These are phyloP conservation scores for Zaprionus kolodkinae DNA, from an alignment of 1,140 invertebrate genomes.

Conservation along the genomic window DNA sequence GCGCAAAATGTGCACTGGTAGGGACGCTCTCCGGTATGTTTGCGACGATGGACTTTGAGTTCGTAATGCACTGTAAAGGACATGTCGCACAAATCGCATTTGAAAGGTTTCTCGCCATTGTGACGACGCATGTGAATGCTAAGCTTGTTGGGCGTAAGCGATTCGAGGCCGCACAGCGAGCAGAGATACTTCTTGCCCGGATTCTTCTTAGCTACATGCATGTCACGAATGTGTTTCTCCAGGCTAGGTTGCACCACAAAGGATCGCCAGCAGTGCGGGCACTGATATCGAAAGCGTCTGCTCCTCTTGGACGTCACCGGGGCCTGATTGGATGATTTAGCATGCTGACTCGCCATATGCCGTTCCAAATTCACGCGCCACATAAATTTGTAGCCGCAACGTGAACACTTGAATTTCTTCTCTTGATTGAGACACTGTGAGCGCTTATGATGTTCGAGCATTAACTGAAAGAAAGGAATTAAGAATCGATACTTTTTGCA, in stretches of 20 bases:
- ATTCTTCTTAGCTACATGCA: constrained; percentile 70
- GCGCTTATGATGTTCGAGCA: constrained; percentile 55
- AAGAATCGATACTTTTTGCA: background rate
- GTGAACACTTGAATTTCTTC: constrained; percentile 59
- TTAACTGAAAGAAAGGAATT: constrained; percentile 18
- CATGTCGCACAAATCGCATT: constrained; percentile 81
- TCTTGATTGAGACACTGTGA: constrained; percentile 60
- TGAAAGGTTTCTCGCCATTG: constrained; percentile 83
- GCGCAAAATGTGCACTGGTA: constrained; percentile 86
- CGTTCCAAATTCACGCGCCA: constrained; percentile 62
- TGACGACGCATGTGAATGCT: constrained; percentile 87
- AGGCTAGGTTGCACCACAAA: constrained; percentile 67
- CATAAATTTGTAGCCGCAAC: constrained; percentile 68
- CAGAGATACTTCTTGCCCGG: constrained; percentile 84
- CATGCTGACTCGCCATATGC: constrained; percentile 58
- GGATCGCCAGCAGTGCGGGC: constrained; percentile 69
- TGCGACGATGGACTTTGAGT: constrained; percentile 85
- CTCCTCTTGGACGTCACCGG: constrained; percentile 41
- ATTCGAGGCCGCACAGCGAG: constrained; percentile 86
- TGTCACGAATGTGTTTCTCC: constrained; percentile 70
- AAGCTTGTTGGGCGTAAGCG: constrained; percentile 86
- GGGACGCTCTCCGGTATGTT: constrained; percentile 87
- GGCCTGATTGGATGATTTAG: constrained; percentile 35
- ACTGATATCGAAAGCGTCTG: constrained; percentile 66
- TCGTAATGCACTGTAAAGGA: constrained; percentile 77